Base-by-base conservation (phyloP, 1,140 invertebrate species). In the Protaetia brevitarsis region DNA sequence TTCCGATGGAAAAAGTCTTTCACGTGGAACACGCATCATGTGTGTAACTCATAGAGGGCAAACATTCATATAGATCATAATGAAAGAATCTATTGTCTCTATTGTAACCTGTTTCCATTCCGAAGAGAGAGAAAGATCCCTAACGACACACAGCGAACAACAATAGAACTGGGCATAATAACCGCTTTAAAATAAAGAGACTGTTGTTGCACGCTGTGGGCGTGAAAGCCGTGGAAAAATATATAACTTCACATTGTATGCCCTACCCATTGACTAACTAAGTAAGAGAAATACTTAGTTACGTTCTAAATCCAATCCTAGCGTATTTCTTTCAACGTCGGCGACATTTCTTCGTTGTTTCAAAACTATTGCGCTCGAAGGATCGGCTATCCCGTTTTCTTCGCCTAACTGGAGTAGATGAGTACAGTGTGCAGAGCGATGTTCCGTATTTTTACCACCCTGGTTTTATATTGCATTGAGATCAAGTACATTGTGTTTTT, bases 231-330 rank as follows among this genome's bases (percentile, higher is more conserved):
- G 13, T 45, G 37, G 37, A 45, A 45, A 45, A 45, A n/a, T n/a
- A n/a, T n/a, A n/a, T n/a, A n/a, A 45, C 37, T 16, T 19, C 37
- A 45, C 37, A 45, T 45, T 45, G 37, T 45, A 21, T 45, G 37
- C 37, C 37, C 37, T 45, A 45, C 37, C 37, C 37, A 45, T 45
- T 45, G 37, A 45, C 37, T 45, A 45, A 45, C 37, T 45, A 45
- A n/a, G n/a, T n/a, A n/a, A 45, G 37, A 45, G 37, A 45, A 45
- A 45, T 45, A 45, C 3, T 45, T 45, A 13, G 37, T 45, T 45
- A 45, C 37, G 37, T 45, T 45, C 37, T 45, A 45, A 36, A 45
- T 45, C 37, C 37, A 45, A 45, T 45, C 37, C 37, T 5, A 21
- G 37, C 23, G 37, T 45, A 45, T 45, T 45, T 45, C 37, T 45